Evolutionary conservation across 2,113 vertebrate genomes (phyloP), one percentile per base, ranked within the genome.

Genomic region (Sialia sialis): DNA sequence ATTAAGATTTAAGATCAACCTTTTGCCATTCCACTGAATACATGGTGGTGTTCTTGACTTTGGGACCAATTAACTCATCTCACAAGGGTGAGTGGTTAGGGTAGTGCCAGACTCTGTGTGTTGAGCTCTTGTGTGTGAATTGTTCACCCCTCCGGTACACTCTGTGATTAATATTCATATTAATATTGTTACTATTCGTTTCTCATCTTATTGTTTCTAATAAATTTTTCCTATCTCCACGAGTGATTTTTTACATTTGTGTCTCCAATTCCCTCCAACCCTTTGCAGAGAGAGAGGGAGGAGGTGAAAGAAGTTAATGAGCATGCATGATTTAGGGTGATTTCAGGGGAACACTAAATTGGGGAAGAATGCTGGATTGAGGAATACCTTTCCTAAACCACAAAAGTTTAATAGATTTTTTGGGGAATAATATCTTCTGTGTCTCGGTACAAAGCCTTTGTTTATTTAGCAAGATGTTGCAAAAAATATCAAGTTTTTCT

Each of bases 261-360:
- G 2, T 17, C 21, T 67, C 32, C 17, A 36, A 7, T 51, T 59
- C 17, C 38, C 26, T 52, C 9, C 54, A 44, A 38, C 14, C 32
- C 32, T 44, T 68, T 43, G 11, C 54, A 68, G 54, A 59, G 32
- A 21, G 23, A 48, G 29, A 41, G 22, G 23, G 10, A 64, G 6
- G 7, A 9, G 41, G 6, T 34, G 9, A 25, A 58, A 44, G 52
- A 68, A 59, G 38, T 76, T 36, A 51, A 51, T 9, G 32, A 68
- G 17, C 26, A 36, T 0, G 0, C 10, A 14, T 44, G 32, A 9
- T 38, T 59, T 27, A 46, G 26, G 43, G 21, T 43, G 38, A 59
- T 51, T 30, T 76, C 62, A 51, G 32, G 18, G 27, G 44, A 51
- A 13, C 22, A 18, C 11, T 51, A 32, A 43, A 76, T 3, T 67